Conservation (phyloP, 2,888 invertebrate genomes). For the Macrosoma leucophasiata region DNA sequence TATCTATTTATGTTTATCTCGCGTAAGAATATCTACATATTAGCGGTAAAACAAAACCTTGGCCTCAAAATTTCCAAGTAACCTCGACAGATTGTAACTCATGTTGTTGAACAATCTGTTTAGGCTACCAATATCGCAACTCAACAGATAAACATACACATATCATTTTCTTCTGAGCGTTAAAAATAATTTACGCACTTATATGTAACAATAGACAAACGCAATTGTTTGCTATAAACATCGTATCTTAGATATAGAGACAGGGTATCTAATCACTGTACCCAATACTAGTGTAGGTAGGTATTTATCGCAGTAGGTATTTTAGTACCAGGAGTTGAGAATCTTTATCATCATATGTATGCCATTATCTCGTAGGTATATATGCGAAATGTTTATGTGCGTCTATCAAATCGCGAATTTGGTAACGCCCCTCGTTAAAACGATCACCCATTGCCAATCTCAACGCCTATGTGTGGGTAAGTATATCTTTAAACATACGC, state of each 20-base stretch:
- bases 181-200: constrained; percentile 9
- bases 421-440: constrained; percentile 59
- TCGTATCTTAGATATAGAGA: too few species aligned
- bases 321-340: constrained; percentile 45
- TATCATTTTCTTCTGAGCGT: constrained; percentile 24
- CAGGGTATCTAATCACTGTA: too few species aligned
- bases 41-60: constrained; percentile 61
- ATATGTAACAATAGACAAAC: too few species aligned
- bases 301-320: too few species aligned
- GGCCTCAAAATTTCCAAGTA: constrained; percentile 61
- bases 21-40: constrained; percentile 57
- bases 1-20: constrained; percentile 43
- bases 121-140: constrained; percentile 59
- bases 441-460: constrained; percentile 68
- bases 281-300: too few species aligned
- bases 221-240: too few species aligned
- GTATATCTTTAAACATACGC: too few species aligned
- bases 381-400: constrained; percentile 18
- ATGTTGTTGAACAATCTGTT: constrained; percentile 58
- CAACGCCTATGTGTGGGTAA: too few species aligned
- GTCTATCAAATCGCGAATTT: constrained; percentile 40
- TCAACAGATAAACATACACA: constrained; percentile 46
- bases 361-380: constrained; percentile 13
- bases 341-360: constrained; percentile 33
- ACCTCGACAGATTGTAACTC: constrained; percentile 48